phyloP scores from a whole-genome alignment of 1,140 invertebrate species.

The Aethina tumida region DNA sequence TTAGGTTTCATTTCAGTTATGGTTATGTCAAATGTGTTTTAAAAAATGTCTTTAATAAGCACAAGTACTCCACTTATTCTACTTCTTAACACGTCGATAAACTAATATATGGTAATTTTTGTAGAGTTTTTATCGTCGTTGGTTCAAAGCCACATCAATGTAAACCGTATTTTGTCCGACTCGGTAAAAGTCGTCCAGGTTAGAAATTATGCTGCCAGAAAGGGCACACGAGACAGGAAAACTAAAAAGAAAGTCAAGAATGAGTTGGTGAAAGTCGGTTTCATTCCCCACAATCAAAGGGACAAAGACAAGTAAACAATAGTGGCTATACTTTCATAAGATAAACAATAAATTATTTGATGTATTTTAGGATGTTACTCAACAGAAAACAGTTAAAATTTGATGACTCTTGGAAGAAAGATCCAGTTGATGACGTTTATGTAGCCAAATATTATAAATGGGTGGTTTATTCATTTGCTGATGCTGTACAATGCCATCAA shows the following conservation, averaged over 20 bases:
- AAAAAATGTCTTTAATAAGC: too few relatives aligned
- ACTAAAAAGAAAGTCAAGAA: constrained; percentile 60
- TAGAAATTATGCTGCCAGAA: constrained; percentile 53
- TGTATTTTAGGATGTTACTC: constrained; percentile 18
- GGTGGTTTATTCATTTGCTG: constrained; percentile 53
- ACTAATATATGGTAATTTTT: too few relatives aligned
- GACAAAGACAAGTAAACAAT: constrained; percentile 36
- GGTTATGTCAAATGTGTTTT: too few relatives aligned
- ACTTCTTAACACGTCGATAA: too few relatives aligned
- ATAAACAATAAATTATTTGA: constrained; percentile 7
- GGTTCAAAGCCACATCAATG: too few relatives aligned
- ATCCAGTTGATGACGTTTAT: constrained; percentile 58
- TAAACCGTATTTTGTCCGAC: too few relatives aligned
- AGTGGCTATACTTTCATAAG: background rate
- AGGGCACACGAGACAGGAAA: constrained; percentile 62
- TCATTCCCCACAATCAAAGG: constrained; percentile 50
- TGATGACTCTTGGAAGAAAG: constrained; percentile 46
- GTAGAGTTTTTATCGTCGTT: too few relatives aligned
- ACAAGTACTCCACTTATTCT: too few relatives aligned
- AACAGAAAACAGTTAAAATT: constrained; percentile 28
- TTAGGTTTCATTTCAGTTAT: too few relatives aligned
- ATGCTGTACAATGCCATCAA: constrained; percentile 61
- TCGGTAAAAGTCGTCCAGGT: constrained; percentile 5
- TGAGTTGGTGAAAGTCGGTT: constrained; percentile 56
- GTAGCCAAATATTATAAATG: constrained; percentile 47